These are phyloP conservation scores for Eidolon dupreanum DNA, from an alignment of 2,797 vertebrate genomes.

Conservation along the genomic window DNA sequence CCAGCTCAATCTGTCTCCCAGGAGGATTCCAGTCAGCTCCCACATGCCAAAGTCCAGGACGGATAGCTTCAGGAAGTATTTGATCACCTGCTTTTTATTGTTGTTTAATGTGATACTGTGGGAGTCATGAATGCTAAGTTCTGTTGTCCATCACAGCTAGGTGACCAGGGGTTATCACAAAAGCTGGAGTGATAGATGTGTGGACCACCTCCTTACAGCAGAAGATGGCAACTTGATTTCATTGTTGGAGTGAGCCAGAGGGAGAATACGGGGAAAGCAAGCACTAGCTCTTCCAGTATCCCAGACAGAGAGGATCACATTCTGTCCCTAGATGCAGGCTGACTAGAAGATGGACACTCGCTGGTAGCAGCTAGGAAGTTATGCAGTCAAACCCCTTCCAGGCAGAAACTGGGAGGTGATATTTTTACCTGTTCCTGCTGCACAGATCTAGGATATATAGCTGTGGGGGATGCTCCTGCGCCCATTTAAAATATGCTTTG, in stretches of 20 bases:
- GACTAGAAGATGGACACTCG: not conserved
- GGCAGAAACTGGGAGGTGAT: not conserved
- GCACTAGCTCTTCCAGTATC: not conserved
- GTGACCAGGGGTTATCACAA: not conserved
- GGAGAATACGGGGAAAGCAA: not conserved
- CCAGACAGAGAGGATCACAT: not conserved
- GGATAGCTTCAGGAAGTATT: not conserved
- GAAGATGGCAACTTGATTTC: not conserved
- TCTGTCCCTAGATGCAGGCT: not conserved
- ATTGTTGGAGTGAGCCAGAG: not conserved
- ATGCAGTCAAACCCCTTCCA: not conserved
- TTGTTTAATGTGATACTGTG: not conserved
- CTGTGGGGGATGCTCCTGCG: not conserved
- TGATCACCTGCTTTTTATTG: not conserved
- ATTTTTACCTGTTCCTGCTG: not conserved
- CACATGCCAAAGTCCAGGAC: not conserved
- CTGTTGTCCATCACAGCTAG: not conserved
- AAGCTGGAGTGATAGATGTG: not conserved
- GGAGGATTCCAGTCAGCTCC: not conserved
- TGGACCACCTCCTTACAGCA: not conserved
- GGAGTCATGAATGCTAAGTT: not conserved
- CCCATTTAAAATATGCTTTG: not conserved
- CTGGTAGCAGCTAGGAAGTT: not conserved
- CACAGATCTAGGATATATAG: not conserved
- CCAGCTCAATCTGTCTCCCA: not conserved